Percentiles rank a stretch among this genome's conserved stretches.
Conservation (phyloP, 1,140 invertebrate species). For the Oncopodura yosiiana region DNA sequence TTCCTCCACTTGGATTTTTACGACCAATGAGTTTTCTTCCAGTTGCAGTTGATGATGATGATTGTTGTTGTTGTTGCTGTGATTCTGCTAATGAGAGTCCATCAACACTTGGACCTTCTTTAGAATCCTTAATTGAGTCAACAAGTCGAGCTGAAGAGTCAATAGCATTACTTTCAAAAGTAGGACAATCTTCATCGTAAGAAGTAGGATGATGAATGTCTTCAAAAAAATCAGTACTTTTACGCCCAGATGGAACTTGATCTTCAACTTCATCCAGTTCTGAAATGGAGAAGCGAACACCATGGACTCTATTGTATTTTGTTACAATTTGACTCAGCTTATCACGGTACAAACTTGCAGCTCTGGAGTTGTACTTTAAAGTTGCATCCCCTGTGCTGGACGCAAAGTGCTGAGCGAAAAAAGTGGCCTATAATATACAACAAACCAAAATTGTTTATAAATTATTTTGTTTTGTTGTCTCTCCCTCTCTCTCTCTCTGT, state of each 20-base stretch:
- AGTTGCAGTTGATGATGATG: slow-evolving; percentile 2
- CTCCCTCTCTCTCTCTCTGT: background rate
- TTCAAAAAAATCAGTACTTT: slow-evolving; percentile 74
- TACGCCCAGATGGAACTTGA: slow-evolving; percentile 38
- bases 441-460: background rate
- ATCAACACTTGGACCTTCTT: slow-evolving; percentile 45
- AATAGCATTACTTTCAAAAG: slow-evolving; percentile 8
- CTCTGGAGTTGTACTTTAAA: slow-evolving; percentile 94
- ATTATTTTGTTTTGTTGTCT: background rate
- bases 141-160: slow-evolving; percentile 20
- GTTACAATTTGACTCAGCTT: slow-evolving; percentile 66
- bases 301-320: slow-evolving; percentile 79
- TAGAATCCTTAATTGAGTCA: background rate
- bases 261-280: too few relatives aligned
- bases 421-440: slow-evolving; percentile 64
- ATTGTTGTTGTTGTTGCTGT: slow-evolving; percentile 38
- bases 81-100: slow-evolving; percentile 42
- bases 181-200: too few relatives aligned
- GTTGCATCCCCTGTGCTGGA: slow-evolving; percentile 83
- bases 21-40: slow-evolving; percentile 60
- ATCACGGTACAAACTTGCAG: slow-evolving; percentile 83
- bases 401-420: slow-evolving; percentile 90
- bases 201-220: slow-evolving; percentile 41
- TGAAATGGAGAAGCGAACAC: slow-evolving; percentile 37
- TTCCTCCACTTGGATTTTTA: slow-evolving; percentile 49